Evolutionary conservation across 2,888 invertebrate species (phyloP), one percentile per base, ranked within the genome.

Genomic region (Atherix ibis): DNA sequence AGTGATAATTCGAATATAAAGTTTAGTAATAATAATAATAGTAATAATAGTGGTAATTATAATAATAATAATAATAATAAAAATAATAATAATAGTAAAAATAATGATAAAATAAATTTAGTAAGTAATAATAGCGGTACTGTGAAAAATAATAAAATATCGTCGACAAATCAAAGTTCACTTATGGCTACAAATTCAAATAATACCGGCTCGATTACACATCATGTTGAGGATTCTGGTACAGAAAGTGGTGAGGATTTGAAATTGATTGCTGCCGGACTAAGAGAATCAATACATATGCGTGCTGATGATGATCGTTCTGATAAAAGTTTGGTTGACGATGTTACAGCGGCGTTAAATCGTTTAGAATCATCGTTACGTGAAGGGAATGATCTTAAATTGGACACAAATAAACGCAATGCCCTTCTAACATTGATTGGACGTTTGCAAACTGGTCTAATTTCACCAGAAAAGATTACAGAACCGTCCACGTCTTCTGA

Each of bases 281-380:
- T 70, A 25, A 53, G 59, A 30, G 58, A 63, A 44, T 64, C 69
- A 32, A 53, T 68, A 43, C 68, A 71, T 50, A 59, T 61, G 15
- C 63, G 69, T 51, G 51, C 58, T n/a, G 40, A 44, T 12, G 46
- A 48, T 31, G 51, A 52, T 35, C 36, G 46, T 22, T 51, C 52
- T 44, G 73, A 74, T 40, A 70, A 73, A 25, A 66, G 72, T 47
- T 68, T 81, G 6, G 65, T 81, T 27, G 70, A 72, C 17, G 87
- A 88, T 53, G 79, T 85, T 37, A 76, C 82, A 37, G 71, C 73
- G 44, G 82, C 84, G 18, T 65, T 88, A 19, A 71, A 70, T 36
- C 73, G 80, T 28, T 66, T 88, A 39, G 76, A 83, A 44, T 72
- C 72, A 36, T 81, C 82, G 4, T 62, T 87, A 5, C 73, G 73